phyloP scores from a whole-genome alignment of 2,797 vertebrate genomes.

The Rhynchotus rufescens region DNA sequence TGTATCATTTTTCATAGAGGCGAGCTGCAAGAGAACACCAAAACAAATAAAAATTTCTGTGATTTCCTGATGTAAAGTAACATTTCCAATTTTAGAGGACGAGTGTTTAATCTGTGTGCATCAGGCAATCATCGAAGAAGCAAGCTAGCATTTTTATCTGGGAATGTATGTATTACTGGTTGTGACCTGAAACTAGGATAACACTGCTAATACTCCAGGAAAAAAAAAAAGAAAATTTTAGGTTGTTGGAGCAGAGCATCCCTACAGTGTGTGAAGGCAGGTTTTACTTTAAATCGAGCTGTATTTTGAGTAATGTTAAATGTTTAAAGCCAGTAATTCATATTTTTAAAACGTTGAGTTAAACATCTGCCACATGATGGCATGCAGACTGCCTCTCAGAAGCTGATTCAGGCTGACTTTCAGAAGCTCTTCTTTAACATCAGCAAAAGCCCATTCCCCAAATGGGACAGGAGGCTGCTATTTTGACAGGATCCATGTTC shows the following conservation, averaged over 20 bases:
- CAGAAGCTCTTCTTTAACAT: not conserved
- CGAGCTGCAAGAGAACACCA: conserved; percentile 62
- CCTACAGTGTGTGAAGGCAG: not conserved
- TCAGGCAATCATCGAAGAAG: conserved; percentile 31
- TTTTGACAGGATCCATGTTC: rapidly evolving
- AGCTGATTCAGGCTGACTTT: not conserved
- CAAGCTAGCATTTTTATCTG: conserved; percentile 50
- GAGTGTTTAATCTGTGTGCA: conserved; percentile 65
- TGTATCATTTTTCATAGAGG: conserved; percentile 64
- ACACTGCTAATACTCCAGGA: not conserved
- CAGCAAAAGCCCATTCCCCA: not conserved
- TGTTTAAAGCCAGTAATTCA: not conserved
- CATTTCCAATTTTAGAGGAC: conserved; percentile 66
- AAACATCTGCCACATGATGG: not conserved
- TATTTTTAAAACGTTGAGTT: not conserved
- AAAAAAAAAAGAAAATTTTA: not conserved
- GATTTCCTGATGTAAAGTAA: conserved; percentile 60
- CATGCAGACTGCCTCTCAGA: not conserved
- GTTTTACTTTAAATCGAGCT: not conserved
- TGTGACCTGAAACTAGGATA: conserved; percentile 7
- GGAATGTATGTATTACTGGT: not conserved
- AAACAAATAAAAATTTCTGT: conserved; percentile 51
- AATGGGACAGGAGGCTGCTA: not conserved
- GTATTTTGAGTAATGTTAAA: not conserved
- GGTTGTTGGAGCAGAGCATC: not conserved